A percentile compares a stretch with the other conserved stretches of the same genome.
phyloP scores from a whole-genome alignment of 2,888 invertebrate genomes.

The Caenorhabditis uteleia region DNA sequence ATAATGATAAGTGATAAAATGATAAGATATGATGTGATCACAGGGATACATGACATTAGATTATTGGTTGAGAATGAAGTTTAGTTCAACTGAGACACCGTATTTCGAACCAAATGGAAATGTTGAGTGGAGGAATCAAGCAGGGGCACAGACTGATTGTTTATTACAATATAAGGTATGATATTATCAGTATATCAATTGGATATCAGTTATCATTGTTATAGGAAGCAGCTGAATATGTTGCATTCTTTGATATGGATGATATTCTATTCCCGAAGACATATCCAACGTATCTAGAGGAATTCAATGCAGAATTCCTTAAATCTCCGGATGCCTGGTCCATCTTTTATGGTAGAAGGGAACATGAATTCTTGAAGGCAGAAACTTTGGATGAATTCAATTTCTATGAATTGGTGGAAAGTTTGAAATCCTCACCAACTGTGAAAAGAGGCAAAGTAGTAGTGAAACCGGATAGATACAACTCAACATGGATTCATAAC shows the following conservation, averaged over 20 bases:
- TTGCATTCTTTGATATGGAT: conserved; percentile 49
- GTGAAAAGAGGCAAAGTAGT: conserved; percentile 26
- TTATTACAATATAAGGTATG: conserved; percentile 43
- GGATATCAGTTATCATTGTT: too few relatives aligned
- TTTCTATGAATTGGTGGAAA: conserved; percentile 11
- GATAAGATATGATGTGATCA: too few relatives aligned
- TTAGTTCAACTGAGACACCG: conserved; percentile 8
- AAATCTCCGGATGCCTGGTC: conserved; percentile 6
- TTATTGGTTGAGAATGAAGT: conserved; percentile 41
- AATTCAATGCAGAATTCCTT: conserved; percentile 28
- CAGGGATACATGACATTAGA: conserved; percentile 41
- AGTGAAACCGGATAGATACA: conserved; percentile 15
- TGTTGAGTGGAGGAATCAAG: conserved; percentile 48
- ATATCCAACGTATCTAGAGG: conserved; percentile 36
- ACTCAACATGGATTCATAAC: conserved; percentile 29
- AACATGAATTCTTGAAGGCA: conserved; percentile 29
- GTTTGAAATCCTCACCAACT: conserved; percentile 8
- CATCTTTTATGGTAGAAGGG: conserved; percentile 20
- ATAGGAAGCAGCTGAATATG: conserved; percentile 39
- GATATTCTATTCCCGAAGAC: conserved; percentile 42
- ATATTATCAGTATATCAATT: too few relatives aligned
- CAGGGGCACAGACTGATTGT: conserved; percentile 45
- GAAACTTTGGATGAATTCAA: conserved; percentile 10
- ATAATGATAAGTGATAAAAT: too few relatives aligned
- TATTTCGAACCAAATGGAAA: conserved; percentile 42